Percentiles rank a stretch among this genome's conserved stretches.
Conservation (phyloP, 2,113 vertebrate species). For the Helogale parvula region DNA sequence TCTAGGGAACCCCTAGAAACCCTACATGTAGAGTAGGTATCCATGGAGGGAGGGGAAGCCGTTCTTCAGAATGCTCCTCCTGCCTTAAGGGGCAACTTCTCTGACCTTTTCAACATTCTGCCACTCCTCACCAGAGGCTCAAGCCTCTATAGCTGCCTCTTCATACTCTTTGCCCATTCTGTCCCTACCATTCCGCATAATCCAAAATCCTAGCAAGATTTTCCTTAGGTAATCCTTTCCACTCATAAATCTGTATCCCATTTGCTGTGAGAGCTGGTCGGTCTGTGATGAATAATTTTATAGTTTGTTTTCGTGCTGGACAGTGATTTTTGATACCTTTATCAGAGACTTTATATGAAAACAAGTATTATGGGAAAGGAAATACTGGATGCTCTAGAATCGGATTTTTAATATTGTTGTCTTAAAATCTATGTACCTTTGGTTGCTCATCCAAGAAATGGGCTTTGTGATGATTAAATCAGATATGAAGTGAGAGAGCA, state of each 20-base stretch:
- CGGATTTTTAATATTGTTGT: not conserved
- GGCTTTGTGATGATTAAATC: not conserved
- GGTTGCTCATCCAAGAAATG: not conserved
- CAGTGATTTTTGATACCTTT: not conserved
- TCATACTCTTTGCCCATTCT: not conserved
- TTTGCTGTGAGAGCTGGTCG: not conserved
- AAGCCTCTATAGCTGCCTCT: not conserved
- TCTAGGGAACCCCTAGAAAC: not conserved
- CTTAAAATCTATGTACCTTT: not conserved
- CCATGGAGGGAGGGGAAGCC: not conserved
- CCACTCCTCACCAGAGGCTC: not conserved
- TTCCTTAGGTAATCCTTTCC: not conserved
- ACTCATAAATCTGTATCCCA: not conserved
- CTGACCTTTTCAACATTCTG: not conserved
- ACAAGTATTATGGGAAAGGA: not conserved
- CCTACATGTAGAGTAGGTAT: rapidly evolving
- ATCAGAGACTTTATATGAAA: not conserved
- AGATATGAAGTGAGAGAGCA: not conserved
- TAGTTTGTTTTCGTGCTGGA: not conserved
- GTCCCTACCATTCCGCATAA: not conserved
- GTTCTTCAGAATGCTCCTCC: not conserved
- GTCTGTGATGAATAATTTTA: not conserved
- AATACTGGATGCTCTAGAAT: not conserved
- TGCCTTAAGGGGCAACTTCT: not conserved
- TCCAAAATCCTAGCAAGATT: not conserved